Conservation (phyloP, 2,797 vertebrate genomes). For the Lateolabrax maculatus region DNA sequence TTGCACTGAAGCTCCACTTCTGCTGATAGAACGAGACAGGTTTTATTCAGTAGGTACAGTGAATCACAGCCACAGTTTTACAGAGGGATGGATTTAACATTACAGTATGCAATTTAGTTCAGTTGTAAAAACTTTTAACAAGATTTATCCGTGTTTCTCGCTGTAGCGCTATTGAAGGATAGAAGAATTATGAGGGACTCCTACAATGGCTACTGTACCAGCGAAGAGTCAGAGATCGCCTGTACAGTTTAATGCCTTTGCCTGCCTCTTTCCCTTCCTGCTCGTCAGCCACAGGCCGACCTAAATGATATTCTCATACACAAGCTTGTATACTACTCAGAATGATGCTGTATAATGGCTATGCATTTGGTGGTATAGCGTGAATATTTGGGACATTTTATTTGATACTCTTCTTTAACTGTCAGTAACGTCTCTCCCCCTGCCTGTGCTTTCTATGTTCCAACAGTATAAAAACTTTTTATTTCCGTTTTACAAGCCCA, state of each 20-base stretch:
- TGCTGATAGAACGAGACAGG: slow-evolving; percentile 26
- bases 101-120: slow-evolving; percentile 58
- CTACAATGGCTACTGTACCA: slow-evolving; percentile 36
- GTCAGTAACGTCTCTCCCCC: slow-evolving; percentile 66
- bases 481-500: slow-evolving; percentile 56
- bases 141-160: slow-evolving; percentile 30
- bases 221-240: slow-evolving; percentile 48
- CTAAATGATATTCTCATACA: slow-evolving; percentile 51
- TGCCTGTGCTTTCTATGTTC: slow-evolving; percentile 77
- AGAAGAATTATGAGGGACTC: slow-evolving; percentile 44
- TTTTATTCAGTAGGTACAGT: neutral
- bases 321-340: slow-evolving; percentile 69
- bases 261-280: slow-evolving; percentile 59
- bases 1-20: slow-evolving; percentile 54
- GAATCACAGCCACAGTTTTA: slow-evolving; percentile 18
- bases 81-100: slow-evolving; percentile 29
- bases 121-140: slow-evolving; percentile 31
- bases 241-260: slow-evolving; percentile 72
- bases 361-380: slow-evolving; percentile 76
- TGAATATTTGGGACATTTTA: slow-evolving; percentile 73
- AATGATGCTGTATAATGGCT: slow-evolving; percentile 76
- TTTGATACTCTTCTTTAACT: slow-evolving; percentile 75
- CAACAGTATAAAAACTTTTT: slow-evolving; percentile 51
- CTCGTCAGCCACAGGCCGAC: slow-evolving; percentile 59
- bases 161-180: slow-evolving; percentile 38